Percentiles rank a stretch among this genome's conserved stretches.
These are phyloP conservation scores for Condylura cristata DNA, from an alignment of 2,113 vertebrate genomes.

Conservation along the genomic window DNA sequence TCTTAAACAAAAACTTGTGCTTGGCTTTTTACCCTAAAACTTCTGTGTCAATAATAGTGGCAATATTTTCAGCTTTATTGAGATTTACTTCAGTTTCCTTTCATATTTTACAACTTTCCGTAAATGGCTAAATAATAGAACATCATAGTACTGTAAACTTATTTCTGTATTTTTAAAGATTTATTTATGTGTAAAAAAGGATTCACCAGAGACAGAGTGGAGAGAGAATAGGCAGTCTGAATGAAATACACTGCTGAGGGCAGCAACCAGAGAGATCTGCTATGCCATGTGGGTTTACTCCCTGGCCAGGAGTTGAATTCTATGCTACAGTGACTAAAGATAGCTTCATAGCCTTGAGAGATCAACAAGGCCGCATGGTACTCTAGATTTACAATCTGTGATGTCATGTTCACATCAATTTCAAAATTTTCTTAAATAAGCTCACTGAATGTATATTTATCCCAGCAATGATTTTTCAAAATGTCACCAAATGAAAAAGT, in stretches of 20 bases:
- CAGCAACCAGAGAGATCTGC: too few relatives aligned
- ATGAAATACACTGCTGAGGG: too few relatives aligned
- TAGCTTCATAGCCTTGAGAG: too few relatives aligned
- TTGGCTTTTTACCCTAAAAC: neutral
- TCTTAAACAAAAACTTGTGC: neutral
- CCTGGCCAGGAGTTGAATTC: too few relatives aligned
- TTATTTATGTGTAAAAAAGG: too few relatives aligned
- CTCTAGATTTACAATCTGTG: neutral
- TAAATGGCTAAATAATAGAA: neutral
- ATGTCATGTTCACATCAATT: neutral
- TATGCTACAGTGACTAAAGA: too few relatives aligned
- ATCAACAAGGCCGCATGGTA: too few relatives aligned
- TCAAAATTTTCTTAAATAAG: slow-evolving; percentile 55
- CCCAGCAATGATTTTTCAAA: neutral
- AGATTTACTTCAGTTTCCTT: neutral
- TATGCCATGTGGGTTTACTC: too few relatives aligned
- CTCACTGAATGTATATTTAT: neutral
- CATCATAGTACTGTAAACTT: neutral
- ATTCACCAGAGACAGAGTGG: too few relatives aligned
- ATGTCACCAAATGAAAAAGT: neutral
- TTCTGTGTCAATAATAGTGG: slow-evolving; percentile 16
- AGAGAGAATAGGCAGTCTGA: too few relatives aligned
- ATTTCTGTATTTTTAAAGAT: too few relatives aligned
- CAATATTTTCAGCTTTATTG: slow-evolving; percentile 54
- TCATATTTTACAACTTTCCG: neutral